A percentile compares a stretch with the other conserved stretches of the same genome.
Evolutionary conservation across 2,113 vertebrate genomes (phyloP).

Genomic region (Hydrolagus affinis): DNA sequence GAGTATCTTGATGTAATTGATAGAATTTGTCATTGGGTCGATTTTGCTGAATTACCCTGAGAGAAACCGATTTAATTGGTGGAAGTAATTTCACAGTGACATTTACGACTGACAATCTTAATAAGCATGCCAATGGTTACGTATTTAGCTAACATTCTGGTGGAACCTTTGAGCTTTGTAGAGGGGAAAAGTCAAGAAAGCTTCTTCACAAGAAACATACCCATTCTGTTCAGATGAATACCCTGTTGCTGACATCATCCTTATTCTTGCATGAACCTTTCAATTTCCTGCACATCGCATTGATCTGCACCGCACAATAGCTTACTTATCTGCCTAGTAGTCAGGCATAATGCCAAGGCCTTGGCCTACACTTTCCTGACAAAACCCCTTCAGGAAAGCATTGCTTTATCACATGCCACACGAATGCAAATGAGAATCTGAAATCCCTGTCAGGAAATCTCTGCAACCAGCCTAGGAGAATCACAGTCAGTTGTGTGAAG

Average conservation of each 20-base stretch:
- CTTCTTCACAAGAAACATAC: slow-evolving; percentile 35
- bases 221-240: slow-evolving; percentile 32
- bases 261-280: slow-evolving; percentile 37
- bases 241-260: slow-evolving; percentile 41
- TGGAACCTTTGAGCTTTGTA: not conserved
- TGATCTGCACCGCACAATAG: slow-evolving; percentile 37
- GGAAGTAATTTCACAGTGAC: not conserved
- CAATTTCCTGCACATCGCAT: slow-evolving; percentile 28
- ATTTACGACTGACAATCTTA: not conserved
- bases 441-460: not conserved
- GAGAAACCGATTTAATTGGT: not conserved
- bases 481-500: too few relatives aligned
- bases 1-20: not conserved
- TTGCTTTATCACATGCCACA: not conserved
- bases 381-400: slow-evolving; percentile 32
- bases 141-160: not conserved
- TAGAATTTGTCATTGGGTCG: not conserved
- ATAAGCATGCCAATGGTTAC: not conserved
- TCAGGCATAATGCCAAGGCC: slow-evolving; percentile 27
- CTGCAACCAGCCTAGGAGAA: too few relatives aligned
- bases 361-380: not conserved
- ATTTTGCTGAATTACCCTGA: not conserved
- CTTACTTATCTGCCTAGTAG: slow-evolving; percentile 34
- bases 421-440: slow-evolving; percentile 29
- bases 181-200: slow-evolving; percentile 7